These are phyloP conservation scores for Agrenia bidenticulata DNA, from an alignment of 2,888 invertebrate species.

Conservation along the genomic window DNA sequence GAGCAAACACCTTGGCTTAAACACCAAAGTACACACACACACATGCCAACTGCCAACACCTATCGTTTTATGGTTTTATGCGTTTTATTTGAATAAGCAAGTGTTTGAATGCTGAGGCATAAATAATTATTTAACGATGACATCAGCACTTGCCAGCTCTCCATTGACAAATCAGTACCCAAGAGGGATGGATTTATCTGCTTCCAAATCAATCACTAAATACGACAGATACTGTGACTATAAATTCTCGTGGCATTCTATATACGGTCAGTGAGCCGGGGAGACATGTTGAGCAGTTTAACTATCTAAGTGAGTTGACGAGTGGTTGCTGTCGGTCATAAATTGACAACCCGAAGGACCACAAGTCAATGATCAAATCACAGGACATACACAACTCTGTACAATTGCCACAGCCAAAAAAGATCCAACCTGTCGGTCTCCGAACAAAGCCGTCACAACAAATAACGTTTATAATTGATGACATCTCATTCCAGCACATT, in stretches of 20 bases:
- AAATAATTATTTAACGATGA: background rate
- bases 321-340: background rate
- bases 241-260: no score
- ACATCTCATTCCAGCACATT: slow-evolving; percentile 3
- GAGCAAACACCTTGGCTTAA: background rate
- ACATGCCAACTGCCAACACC: no score
- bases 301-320: background rate
- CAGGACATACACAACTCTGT: no score
- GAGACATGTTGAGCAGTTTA: no score
- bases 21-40: no score
- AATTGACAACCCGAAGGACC: slow-evolving; percentile 2
- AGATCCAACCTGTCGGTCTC: background rate
- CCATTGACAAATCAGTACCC: no score
- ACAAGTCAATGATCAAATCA: slow-evolving; percentile 2
- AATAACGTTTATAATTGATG: slow-evolving; percentile 7
- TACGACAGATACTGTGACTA: no score
- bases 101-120: background rate
- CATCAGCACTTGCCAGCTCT: no score
- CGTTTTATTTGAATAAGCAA: background rate
- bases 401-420: background rate
- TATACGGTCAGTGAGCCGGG: no score
- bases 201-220: no score
- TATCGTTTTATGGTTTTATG: background rate
- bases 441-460: slow-evolving; percentile 4
- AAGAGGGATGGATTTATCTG: no score